Percentiles rank a stretch among this genome's conserved stretches.
phyloP scores from a whole-genome alignment of 2,113 vertebrate species.

The Callithrix jacchus region DNA sequence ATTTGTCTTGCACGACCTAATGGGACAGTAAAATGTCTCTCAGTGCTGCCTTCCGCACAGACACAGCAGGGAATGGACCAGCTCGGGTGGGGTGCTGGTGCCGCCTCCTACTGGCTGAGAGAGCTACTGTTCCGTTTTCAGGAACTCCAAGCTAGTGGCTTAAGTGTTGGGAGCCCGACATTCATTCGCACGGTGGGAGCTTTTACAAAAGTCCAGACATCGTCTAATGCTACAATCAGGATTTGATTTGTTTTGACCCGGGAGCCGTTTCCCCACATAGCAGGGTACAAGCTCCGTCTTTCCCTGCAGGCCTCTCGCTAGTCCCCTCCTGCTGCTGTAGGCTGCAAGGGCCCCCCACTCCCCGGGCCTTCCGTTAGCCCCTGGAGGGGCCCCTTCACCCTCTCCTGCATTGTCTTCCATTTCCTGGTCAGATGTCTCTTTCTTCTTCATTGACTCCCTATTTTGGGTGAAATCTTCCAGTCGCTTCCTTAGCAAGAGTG shows the following conservation, averaged over 20 bases:
- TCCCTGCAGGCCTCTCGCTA: not conserved
- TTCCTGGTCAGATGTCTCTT: not conserved
- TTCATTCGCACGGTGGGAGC: not conserved
- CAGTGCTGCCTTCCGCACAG: not conserved
- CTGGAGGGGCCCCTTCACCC: not conserved
- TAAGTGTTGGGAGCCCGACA: not conserved
- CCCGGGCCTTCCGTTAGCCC: not conserved
- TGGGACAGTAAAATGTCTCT: not conserved
- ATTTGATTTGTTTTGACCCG: not conserved
- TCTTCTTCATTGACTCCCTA: too few species aligned
- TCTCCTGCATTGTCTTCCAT: too few species aligned
- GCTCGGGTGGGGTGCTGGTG: not conserved
- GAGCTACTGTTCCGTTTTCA: not conserved
- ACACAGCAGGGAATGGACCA: not conserved
- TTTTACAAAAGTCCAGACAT: not conserved
- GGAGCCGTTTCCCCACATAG: not conserved
- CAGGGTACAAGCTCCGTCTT: not conserved
- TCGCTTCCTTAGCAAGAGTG: not conserved
- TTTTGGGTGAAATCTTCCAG: not conserved
- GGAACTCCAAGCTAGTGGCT: not conserved
- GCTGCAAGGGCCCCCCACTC: too few species aligned
- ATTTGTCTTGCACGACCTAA: not conserved
- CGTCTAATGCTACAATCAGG: not conserved
- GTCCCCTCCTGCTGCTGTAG: not conserved
- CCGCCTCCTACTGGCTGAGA: not conserved